A percentile compares a stretch with the other conserved stretches of the same genome.
Conservation (phyloP, 92 coral and sea anemone genomes). For the Zoanthus sociatus region DNA sequence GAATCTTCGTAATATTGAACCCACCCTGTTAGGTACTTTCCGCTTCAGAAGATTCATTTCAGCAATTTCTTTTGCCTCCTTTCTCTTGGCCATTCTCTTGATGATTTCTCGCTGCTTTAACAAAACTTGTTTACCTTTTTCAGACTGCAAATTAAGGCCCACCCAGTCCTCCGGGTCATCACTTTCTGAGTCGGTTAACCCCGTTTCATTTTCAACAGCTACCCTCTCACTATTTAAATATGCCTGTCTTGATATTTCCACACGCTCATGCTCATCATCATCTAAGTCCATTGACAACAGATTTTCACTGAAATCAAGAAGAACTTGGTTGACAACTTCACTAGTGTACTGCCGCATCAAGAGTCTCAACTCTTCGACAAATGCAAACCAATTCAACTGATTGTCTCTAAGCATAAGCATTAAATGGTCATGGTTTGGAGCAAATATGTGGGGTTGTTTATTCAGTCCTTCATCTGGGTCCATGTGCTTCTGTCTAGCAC, state of each 20-base stretch:
- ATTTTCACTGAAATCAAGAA: conserved; percentile 44
- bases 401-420: conserved; percentile 65
- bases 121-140: conserved; percentile 41
- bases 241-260: conserved; percentile 47
- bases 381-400: conserved; percentile 67
- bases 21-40: conserved; percentile 43
- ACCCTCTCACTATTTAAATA: conserved; percentile 51
- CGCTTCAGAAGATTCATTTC: conserved; percentile 45
- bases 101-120: conserved; percentile 36
- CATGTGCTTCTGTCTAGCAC: conserved; percentile 11
- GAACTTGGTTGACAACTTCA: conserved; percentile 54
- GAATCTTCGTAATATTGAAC: conserved; percentile 56
- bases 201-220: conserved; percentile 18
- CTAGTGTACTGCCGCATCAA: conserved; percentile 59
- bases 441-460: conserved; percentile 53
- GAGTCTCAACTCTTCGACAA: conserved; percentile 64
- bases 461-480: conserved; percentile 62
- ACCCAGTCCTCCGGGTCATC: conserved; percentile 54
- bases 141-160: conserved; percentile 20
- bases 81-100: conserved; percentile 50
- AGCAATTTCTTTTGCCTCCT: conserved; percentile 37
- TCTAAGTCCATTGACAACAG: conserved; percentile 41
- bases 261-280: conserved; percentile 43
- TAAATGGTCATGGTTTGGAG: conserved; percentile 65
- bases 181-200: conserved; percentile 56